Evolutionary conservation across 2,113 vertebrate genomes (phyloP).

Genomic region (Menidia beryllina): DNA sequence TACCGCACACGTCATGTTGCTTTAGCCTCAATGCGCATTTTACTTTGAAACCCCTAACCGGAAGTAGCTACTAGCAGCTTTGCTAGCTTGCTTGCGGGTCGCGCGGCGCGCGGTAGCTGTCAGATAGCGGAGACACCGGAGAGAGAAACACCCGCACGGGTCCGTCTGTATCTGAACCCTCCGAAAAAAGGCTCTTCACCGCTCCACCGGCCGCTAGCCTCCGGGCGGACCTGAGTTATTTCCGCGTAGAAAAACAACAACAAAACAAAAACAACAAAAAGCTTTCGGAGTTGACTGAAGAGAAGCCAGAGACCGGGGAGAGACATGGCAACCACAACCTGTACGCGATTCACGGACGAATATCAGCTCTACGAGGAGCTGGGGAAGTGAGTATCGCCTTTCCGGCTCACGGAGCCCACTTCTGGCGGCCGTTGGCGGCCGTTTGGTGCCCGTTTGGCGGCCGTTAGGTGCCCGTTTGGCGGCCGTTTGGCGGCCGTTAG

Average conservation of each 20-base stretch:
- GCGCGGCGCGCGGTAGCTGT: conserved; percentile 47
- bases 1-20: too few species aligned
- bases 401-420: too few species aligned
- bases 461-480: too few species aligned
- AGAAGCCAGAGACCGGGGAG: conserved; percentile 37
- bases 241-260: neutral
- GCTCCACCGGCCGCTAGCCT: conserved; percentile 53
- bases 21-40: neutral
- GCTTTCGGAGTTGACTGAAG: conserved; percentile 25
- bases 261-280: neutral
- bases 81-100: neutral
- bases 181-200: conserved; percentile 37
- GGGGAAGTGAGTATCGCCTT: conserved; percentile 94
- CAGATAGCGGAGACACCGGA: conserved; percentile 33
- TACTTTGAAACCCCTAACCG: conserved; percentile 8
- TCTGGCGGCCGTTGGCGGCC: neutral
- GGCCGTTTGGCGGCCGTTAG: too few species aligned
- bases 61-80: neutral
- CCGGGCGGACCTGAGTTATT: conserved; percentile 49
- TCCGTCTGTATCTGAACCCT: conserved; percentile 31
- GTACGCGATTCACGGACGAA: conserved; percentile 95
- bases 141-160: conserved; percentile 31
- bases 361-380: conserved; percentile 96
- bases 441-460: neutral
- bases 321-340: conserved; percentile 94